Base-by-base conservation (phyloP, 2,113 vertebrate species). In the Isurus oxyrinchus region DNA sequence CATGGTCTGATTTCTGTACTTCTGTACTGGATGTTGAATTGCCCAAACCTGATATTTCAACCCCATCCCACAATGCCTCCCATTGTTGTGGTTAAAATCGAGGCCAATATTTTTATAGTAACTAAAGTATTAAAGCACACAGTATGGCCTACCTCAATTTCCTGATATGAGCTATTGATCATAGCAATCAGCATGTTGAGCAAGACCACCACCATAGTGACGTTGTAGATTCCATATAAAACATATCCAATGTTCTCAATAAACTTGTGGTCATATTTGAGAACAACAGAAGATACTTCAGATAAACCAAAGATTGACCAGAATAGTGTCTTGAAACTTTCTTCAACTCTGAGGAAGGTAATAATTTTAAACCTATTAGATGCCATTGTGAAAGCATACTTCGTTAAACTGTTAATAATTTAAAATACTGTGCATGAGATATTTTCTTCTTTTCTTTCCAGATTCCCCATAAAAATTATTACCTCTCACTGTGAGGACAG, bases 121-220 rank as follows among this genome's bases (percentile, higher is more conserved):
- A 40, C 69, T 27, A 59, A 40, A 96, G 40, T 35, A 40, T 35
- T 81, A 72, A 88, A 72, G 67, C 55, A 95, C 1, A 44, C 1
- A 16, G n/a, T 14, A n/a, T 35, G 23, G 59, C 96, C 97, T 97
- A 99, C 98, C 98, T 99, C 98, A 16, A 99, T 99, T 97, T 99
- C 98, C 97, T 99, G 98, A 61, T 99, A 99, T 0, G 98, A 99
- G 94, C 98, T 98, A 96, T 99, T 99, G 96, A 99, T 99, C 98
- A 99, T 99, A 59, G 98, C 98, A 97, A 99, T 99, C 61, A 99
- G 97, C 98, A 99, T 99, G 97, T 99, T 99, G 96, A 99, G 98
- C 87, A 99, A 97, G 96, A 99, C 98, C 0, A 99, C 98, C 97
- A 99, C 98, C 98, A 99, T 99, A 0, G 98, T 99, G 23, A 99